Evolutionary conservation across 2,113 vertebrate species (phyloP).

Genomic region (Saguinus midas): DNA sequence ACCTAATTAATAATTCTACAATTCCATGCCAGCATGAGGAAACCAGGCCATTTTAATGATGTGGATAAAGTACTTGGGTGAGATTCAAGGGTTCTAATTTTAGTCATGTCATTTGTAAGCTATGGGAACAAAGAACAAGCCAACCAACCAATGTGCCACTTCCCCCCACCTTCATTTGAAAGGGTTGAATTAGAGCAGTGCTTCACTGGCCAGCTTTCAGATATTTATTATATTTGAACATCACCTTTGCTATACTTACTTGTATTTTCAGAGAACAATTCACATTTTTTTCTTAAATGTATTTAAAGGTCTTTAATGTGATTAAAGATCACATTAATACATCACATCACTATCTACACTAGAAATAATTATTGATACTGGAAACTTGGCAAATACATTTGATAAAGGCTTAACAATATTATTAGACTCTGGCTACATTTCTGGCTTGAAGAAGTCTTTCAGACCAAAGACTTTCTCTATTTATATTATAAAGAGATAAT

Average conservation of each 20-base stretch:
- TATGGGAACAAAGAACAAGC: conserved; percentile 20
- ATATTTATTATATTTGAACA: not conserved
- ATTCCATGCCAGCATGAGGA: not conserved
- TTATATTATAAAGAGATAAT: not conserved
- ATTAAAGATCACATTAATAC: not conserved
- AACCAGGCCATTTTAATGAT: conserved; percentile 67
- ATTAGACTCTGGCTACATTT: not conserved
- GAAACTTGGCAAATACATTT: not conserved
- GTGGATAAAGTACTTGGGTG: conserved; percentile 57
- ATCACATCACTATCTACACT: not conserved
- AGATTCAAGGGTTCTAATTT: conserved; percentile 60
- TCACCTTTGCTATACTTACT: not conserved
- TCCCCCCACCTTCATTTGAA: not conserved
- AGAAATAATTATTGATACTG: not conserved
- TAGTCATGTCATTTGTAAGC: conserved; percentile 59
- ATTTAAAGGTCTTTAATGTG: not conserved
- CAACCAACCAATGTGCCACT: not conserved
- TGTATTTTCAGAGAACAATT: not conserved
- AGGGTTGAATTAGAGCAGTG: not conserved
- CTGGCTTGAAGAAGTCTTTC: not conserved
- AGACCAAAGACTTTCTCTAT: not conserved
- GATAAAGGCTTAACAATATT: not conserved
- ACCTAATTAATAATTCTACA: conserved; percentile 68
- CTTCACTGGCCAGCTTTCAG: not conserved
- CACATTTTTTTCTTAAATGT: not conserved